A percentile compares a stretch with the other conserved stretches of the same genome.
These are phyloP conservation scores for Hipparchia semele DNA, from an alignment of 2,888 invertebrate genomes.

Conservation along the genomic window DNA sequence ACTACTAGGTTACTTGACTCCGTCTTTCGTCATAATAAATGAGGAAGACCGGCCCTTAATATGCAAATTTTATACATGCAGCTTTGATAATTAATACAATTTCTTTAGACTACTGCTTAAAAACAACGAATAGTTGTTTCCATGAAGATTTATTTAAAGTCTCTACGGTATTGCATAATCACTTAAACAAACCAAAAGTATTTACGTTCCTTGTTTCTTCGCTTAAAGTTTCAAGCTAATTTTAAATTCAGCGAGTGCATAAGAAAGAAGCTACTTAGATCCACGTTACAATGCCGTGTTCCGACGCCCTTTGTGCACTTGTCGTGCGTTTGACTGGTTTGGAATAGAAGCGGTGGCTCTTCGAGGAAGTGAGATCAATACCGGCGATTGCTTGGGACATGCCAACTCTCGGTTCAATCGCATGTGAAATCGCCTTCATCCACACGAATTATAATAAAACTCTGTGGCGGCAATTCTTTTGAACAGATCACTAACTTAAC, in stretches of 20 bases:
- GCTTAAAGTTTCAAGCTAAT: constrained; percentile 12
- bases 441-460: constrained; percentile 18
- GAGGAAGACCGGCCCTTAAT: background rate
- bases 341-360: constrained; percentile 58
- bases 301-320: constrained; percentile 66
- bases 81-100: background rate
- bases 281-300: constrained; percentile 61
- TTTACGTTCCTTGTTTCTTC: constrained; percentile 10
- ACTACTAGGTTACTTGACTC: background rate
- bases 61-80: background rate
- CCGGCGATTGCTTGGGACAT: constrained; percentile 63
- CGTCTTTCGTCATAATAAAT: background rate
- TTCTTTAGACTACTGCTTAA: background rate
- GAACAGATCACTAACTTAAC: background rate
- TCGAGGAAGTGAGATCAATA: constrained; percentile 68
- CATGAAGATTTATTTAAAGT: constrained; percentile 18
- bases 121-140: constrained; percentile 10
- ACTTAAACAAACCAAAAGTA: constrained; percentile 1
- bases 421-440: constrained; percentile 65
- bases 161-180: constrained; percentile 1
- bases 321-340: constrained; percentile 69
- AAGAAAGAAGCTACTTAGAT: constrained; percentile 31
- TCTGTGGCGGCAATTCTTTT: constrained; percentile 4
- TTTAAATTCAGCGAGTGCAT: constrained; percentile 20
- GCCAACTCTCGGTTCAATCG: constrained; percentile 63